Evolutionary conservation across 2,888 invertebrate genomes (phyloP), one percentile per base, ranked within the genome.

Genomic region (Ectemnius continuus): DNA sequence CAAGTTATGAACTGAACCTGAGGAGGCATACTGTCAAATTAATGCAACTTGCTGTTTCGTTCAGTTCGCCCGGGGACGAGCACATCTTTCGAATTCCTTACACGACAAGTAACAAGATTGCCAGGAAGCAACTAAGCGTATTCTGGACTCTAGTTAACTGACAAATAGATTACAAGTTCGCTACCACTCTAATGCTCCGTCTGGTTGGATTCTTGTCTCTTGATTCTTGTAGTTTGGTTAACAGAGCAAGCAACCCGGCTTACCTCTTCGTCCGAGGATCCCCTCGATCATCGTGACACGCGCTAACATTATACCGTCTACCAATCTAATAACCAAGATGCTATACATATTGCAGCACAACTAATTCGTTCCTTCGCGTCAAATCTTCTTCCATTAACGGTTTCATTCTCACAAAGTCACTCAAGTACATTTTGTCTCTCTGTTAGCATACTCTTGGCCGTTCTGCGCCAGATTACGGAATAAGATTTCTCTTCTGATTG

Each of bases 71-170:
- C 23, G 58, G 63, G 68, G 59, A 62, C 68, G 59, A 62, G 45
- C 28, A 63, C 63, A 60, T 73, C 60, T 47, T 69, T 47, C 69
- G 61, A 14, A 20, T 1, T 58, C 36, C 14, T 26, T 61, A 48
- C 61, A 60, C 36, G n/a, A 62, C 52, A 52, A 61, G n/a, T 62
- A 68, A 73, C 72, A 36, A 69, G 60, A 69, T 73, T 73, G 64
- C 20, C 56, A 69, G 64, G 63, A 73, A 73, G 68, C 72, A 60
- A 63, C 62, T 61, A 69, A 73, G 68, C 61, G 63, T 52, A 63
- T 73, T 73, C 68, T 56, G 68, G 69, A 73, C 68, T 63, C 68
- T 64, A 61, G 69, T 68, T 73, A 73, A 69, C 63, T 62, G 46
- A 60, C 52, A 72, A 72, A 72, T 68, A 63, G 63, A 48, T 72